phyloP scores from a whole-genome alignment of 2,113 vertebrate genomes.

The Halcyon malimbica region DNA sequence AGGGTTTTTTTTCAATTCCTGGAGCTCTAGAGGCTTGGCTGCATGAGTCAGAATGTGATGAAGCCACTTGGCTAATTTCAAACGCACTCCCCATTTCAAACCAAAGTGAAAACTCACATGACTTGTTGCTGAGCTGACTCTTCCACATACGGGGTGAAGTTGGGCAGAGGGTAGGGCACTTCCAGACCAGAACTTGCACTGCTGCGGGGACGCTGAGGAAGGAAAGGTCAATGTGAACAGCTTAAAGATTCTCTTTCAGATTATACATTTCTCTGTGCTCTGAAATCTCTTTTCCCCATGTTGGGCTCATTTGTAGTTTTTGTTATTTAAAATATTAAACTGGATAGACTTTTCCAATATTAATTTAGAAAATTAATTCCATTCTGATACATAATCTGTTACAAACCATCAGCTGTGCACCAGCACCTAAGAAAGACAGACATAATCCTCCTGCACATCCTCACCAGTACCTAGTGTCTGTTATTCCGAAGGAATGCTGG shows the following conservation, averaged over 20 bases:
- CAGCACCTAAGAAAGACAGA: background rate
- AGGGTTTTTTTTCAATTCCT: background rate
- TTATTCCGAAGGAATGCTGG: background rate
- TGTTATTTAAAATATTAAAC: background rate
- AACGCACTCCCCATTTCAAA: background rate
- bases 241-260: background rate
- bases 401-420: background rate
- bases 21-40: background rate
- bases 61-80: background rate
- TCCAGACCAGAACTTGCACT: slow-evolving; percentile 7
- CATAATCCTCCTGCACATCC: fast-evolving
- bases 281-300: background rate
- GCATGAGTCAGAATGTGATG: background rate
- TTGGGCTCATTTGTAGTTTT: background rate
- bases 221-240: background rate
- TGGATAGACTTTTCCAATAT: background rate
- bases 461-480: background rate
- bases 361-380: background rate
- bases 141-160: slow-evolving; percentile 91
- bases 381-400: background rate
- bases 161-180: slow-evolving; percentile 53
- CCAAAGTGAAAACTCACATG: slow-evolving; percentile 81
- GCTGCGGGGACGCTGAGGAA: slow-evolving; percentile 72
- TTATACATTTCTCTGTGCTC: too few relatives aligned
- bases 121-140: slow-evolving; percentile 84